Evolutionary conservation across 2,797 vertebrate species (phyloP).

Genomic region (Triplophysa yarkandensis): DNA sequence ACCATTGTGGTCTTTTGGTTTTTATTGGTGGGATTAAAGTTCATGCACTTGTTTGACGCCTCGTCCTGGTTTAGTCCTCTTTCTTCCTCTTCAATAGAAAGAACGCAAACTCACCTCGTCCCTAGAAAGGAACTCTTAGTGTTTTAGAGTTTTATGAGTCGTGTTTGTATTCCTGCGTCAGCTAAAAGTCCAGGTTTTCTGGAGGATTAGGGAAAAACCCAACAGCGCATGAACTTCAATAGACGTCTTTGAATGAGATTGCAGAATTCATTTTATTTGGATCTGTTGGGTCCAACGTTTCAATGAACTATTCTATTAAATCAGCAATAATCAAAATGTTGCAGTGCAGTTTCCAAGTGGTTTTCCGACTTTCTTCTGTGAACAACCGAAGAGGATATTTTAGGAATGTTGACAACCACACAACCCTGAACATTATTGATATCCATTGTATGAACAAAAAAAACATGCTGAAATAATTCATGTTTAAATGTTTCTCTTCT

Average conservation of each 20-base stretch:
- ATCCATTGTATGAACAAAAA: no score
- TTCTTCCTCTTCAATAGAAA: conserved; percentile 61
- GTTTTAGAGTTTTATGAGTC: conserved; percentile 73
- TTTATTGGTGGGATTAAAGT: conserved; percentile 73
- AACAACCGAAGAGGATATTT: no score
- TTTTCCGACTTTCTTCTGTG: no score
- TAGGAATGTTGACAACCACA: no score
- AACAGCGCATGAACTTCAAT: conserved; percentile 8
- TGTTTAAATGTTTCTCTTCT: conserved; percentile 35
- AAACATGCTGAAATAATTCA: no score
- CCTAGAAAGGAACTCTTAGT: conserved; percentile 73
- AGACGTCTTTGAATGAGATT: neutral
- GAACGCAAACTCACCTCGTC: conserved; percentile 65
- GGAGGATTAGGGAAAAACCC: conserved; percentile 67
- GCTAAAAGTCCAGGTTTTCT: conserved; percentile 68
- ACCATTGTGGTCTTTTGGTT: conserved; percentile 74
- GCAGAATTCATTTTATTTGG: neutral
- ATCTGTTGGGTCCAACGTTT: neutral
- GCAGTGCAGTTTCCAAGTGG: neutral
- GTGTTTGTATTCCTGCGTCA: conserved; percentile 67
- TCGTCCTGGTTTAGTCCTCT: conserved; percentile 77
- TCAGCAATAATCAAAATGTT: neutral
- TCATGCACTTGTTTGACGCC: conserved; percentile 74
- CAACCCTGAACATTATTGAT: no score
- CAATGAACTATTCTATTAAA: neutral